Conservation (phyloP, 2,888 invertebrate species). For the Ctena decussata region DNA sequence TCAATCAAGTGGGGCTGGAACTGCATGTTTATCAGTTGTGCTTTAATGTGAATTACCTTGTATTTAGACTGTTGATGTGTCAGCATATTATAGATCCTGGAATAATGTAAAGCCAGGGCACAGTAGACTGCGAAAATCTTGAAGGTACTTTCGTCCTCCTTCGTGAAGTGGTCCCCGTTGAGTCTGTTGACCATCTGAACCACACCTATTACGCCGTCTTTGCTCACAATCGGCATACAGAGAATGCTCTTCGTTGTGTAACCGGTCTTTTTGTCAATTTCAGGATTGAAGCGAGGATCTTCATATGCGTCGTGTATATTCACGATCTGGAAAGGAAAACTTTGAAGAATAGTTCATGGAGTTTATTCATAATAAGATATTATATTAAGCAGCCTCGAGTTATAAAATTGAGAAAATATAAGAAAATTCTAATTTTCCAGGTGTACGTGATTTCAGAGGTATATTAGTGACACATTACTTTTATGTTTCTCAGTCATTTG, state of each 20-base stretch:
- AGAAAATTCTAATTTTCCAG: no score
- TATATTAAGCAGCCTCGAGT: no score
- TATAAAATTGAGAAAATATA: no score
- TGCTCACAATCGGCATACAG: slow-evolving; percentile 80
- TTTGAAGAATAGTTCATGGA: no score
- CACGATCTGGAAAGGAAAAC: slow-evolving; percentile 60
- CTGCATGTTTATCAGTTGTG: no score
- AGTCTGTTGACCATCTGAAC: slow-evolving; percentile 79
- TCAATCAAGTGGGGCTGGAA: no score
- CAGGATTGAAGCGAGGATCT: slow-evolving; percentile 76
- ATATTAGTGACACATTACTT: no score
- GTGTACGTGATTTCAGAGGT: background rate
- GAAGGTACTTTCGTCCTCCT: slow-evolving; percentile 77
- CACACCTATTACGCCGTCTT: slow-evolving; percentile 75
- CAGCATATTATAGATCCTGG: slow-evolving; percentile 70
- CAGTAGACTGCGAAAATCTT: slow-evolving; percentile 80
- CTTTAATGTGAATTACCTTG: slow-evolving; percentile 60
- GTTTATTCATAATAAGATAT: no score
- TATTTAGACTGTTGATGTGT: slow-evolving; percentile 68
- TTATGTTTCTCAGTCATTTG: no score
- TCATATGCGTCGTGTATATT: slow-evolving; percentile 78
- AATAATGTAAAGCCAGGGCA: slow-evolving; percentile 79
- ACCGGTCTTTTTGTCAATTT: slow-evolving; percentile 78
- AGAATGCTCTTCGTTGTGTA: slow-evolving; percentile 77
- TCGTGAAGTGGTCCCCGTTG: slow-evolving; percentile 72